These are phyloP conservation scores for Setophaga coronata DNA, from an alignment of 2,113 vertebrate genomes.

Conservation along the genomic window DNA sequence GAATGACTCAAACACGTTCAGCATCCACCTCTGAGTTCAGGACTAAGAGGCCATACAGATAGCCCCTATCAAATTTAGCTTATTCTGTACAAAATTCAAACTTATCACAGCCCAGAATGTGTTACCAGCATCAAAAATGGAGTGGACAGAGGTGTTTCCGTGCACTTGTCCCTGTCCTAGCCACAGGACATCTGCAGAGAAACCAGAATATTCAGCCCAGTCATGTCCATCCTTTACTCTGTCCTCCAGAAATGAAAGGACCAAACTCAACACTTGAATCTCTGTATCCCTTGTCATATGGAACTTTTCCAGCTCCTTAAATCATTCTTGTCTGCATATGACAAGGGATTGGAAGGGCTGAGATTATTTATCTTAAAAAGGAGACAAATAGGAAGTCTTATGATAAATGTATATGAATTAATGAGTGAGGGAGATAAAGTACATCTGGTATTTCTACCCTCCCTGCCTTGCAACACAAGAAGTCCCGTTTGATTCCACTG, in stretches of 20 bases:
- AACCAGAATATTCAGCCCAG: not conserved
- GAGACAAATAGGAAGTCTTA: conserved; percentile 50
- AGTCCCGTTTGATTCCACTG: conserved; percentile 34
- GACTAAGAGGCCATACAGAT: not conserved
- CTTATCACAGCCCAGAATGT: not conserved
- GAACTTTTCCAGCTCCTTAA: conserved; percentile 32
- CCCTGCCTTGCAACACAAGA: conserved; percentile 30
- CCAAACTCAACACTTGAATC: not conserved
- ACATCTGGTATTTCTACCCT: conserved; percentile 30
- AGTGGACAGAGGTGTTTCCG: not conserved
- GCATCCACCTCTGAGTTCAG: not conserved
- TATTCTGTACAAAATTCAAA: not conserved
- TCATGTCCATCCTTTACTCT: not conserved
- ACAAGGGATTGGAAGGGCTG: conserved; percentile 54
- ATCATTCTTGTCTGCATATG: conserved; percentile 34
- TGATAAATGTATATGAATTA: conserved; percentile 53
- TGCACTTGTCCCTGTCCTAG: not conserved
- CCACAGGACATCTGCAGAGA: not conserved
- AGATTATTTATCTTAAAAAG: conserved; percentile 56
- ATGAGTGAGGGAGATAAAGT: conserved; percentile 55
- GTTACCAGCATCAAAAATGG: not conserved
- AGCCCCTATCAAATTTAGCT: not conserved
- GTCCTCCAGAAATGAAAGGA: not conserved
- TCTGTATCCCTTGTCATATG: not conserved
- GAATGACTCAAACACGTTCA: not conserved